A percentile compares a stretch with the other conserved stretches of the same genome.
phyloP scores from a whole-genome alignment of 1,140 invertebrate species.

The Limonius californicus region DNA sequence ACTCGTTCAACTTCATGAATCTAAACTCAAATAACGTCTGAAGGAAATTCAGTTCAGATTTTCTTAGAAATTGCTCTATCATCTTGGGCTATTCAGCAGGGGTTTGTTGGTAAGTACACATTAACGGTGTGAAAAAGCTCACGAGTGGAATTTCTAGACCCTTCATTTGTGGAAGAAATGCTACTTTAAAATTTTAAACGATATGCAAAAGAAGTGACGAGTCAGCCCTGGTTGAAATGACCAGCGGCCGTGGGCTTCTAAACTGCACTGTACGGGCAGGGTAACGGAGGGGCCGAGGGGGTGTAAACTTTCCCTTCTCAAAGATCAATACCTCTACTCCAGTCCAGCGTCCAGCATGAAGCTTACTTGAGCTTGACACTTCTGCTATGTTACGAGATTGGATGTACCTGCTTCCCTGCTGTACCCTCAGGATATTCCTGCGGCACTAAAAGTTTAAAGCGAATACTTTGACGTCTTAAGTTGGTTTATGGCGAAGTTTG shows the following conservation, averaged over 20 bases:
- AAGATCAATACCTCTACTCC: conserved; percentile 47
- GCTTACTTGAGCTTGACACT: conserved; percentile 34
- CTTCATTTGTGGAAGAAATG: too few relatives aligned
- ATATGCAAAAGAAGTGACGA: conserved; percentile 45
- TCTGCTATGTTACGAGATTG: conserved; percentile 32
- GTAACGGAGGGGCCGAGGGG: conserved; percentile 25
- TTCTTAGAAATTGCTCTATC: too few relatives aligned
- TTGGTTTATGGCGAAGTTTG: neutral
- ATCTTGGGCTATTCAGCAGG: too few relatives aligned
- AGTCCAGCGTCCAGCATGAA: conserved; percentile 33
- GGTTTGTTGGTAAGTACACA: too few relatives aligned
- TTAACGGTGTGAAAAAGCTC: too few relatives aligned
- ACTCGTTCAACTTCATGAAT: too few relatives aligned
- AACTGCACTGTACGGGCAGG: conserved; percentile 35
- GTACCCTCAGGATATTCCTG: conserved; percentile 5
- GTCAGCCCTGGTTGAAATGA: conserved; percentile 41
- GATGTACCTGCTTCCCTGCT: conserved; percentile 22
- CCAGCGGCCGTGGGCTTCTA: conserved; percentile 45
- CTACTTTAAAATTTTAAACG: conserved; percentile 20
- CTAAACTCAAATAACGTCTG: too few relatives aligned
- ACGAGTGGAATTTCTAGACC: too few relatives aligned
- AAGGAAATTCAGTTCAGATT: too few relatives aligned
- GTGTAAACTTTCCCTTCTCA: conserved; percentile 48
- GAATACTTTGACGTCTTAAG: neutral
- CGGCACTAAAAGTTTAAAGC: neutral